Evolutionary conservation across 2,797 vertebrate genomes (phyloP).

Genomic region (Spinibarbus caldwelli): DNA sequence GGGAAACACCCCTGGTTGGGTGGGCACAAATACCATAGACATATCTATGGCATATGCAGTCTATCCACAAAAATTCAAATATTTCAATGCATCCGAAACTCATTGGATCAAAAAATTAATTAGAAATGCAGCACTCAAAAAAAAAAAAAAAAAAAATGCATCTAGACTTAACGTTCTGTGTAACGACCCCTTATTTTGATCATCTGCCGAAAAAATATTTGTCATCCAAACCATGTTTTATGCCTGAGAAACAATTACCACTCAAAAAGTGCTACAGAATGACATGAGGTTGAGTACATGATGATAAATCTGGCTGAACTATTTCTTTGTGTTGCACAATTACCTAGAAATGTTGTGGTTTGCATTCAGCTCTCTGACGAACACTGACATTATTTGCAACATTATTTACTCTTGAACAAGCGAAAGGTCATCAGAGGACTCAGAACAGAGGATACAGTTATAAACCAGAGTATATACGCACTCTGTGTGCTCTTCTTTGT

Average conservation of each 20-base stretch:
- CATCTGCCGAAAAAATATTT: not conserved
- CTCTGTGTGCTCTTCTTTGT: not conserved
- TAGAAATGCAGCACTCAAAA: too few relatives aligned
- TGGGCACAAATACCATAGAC: too few relatives aligned
- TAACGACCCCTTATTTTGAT: too few relatives aligned
- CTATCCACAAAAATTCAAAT: too few relatives aligned
- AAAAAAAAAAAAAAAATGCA: too few relatives aligned
- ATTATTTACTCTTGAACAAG: not conserved
- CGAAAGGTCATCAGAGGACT: not conserved
- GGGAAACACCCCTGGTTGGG: too few relatives aligned
- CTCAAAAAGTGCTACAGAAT: not conserved
- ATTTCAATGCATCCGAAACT: too few relatives aligned
- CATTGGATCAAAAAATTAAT: too few relatives aligned
- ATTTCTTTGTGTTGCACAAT: not conserved
- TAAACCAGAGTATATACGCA: conserved; percentile 6
- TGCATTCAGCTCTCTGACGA: not conserved
- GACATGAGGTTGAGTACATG: not conserved
- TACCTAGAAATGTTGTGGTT: not conserved
- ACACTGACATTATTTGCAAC: not conserved
- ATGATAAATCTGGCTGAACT: not conserved
- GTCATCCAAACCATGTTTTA: not conserved
- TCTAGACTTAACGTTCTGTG: too few relatives aligned
- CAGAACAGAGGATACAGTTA: not conserved
- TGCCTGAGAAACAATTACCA: not conserved
- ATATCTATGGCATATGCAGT: too few relatives aligned